Evolutionary conservation across 1,140 invertebrate genomes (phyloP), one percentile per base, ranked within the genome.

Genomic region (Pseudomyrmex gracilis): DNA sequence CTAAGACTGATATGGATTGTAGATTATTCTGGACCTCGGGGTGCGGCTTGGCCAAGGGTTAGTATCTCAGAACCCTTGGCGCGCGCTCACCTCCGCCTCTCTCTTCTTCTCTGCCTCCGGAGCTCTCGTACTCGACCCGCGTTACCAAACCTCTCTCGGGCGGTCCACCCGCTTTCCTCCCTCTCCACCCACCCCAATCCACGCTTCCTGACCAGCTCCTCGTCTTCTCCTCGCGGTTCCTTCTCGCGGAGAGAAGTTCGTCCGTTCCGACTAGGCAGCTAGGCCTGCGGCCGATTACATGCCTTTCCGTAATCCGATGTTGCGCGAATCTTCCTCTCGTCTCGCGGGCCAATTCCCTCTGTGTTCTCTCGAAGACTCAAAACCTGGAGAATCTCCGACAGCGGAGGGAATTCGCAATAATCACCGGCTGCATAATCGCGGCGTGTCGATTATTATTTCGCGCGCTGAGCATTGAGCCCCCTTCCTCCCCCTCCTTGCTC

Each of bases 1-100:
- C 92, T 92, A 94, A 94, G 93, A 94, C 94, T 94, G 94, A 94
- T 94, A 94, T 94, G 94, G 94, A 94, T 94, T 94, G 93, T 94
- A 94, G 93, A 94, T 94, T 94, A 94, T 94, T 94, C 94, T 94
- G 94, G 93, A 94, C 93, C 93, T 94, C 90, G 91, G 93, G 93
- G 93, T 93, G 93, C 92, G 92, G 93, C 93, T 92, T 93, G 93
- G 93, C 93, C 93, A 94, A 94, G 93, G 93, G 93, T 94, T 94
- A 93, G 93, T 92, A 93, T 93, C 92, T 93, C 89, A 82, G 88
- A 92, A 92, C 92, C 92, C 92, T 93, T 92, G 87, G 89, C 87
- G 85, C 86, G 89, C 87, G 85, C 84, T 91, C 87, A 85, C 90
- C 91, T 88, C 88, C 85, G 63, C 70, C 88, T 86, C 87, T 63